phyloP scores from a whole-genome alignment of 2,797 vertebrate species.

The Pagetopsis macropterus region DNA sequence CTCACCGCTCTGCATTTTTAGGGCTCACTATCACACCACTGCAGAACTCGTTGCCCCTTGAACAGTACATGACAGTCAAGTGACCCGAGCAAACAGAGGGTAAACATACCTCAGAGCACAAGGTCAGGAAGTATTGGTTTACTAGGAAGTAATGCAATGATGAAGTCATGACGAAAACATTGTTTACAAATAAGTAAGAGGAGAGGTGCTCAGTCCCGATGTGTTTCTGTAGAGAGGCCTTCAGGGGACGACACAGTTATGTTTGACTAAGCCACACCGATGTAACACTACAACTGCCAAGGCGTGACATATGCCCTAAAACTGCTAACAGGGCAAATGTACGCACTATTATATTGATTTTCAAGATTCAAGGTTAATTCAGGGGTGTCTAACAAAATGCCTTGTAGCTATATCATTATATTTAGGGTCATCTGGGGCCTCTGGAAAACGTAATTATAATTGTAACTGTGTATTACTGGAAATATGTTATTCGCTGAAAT shows the following conservation, averaged over 20 bases:
- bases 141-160: constrained; percentile 45
- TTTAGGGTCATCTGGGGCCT: neutral
- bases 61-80: constrained; percentile 7
- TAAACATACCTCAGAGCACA: constrained; percentile 56
- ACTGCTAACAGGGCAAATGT: no score
- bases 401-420: neutral
- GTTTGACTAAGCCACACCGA: neutral
- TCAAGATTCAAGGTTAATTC: no score
- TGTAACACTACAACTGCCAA: neutral
- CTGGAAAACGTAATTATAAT: neutral
- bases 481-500: no score
- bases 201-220: constrained; percentile 21
- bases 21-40: constrained; percentile 26
- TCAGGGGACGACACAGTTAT: constrained; percentile 12
- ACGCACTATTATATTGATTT: no score
- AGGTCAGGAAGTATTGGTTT: constrained; percentile 30
- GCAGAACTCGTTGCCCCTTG: constrained; percentile 16
- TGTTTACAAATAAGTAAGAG: constrained; percentile 43
- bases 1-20: constrained; percentile 38
- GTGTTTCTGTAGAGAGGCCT: constrained; percentile 15
- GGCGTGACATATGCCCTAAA: no score
- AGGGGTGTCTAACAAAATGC: no score
- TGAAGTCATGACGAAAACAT: constrained; percentile 32
- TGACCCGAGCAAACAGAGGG: constrained; percentile 41
- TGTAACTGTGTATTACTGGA: neutral